phyloP scores from a whole-genome alignment of 2,113 vertebrate species.

The Paramisgurnus dabryanus region DNA sequence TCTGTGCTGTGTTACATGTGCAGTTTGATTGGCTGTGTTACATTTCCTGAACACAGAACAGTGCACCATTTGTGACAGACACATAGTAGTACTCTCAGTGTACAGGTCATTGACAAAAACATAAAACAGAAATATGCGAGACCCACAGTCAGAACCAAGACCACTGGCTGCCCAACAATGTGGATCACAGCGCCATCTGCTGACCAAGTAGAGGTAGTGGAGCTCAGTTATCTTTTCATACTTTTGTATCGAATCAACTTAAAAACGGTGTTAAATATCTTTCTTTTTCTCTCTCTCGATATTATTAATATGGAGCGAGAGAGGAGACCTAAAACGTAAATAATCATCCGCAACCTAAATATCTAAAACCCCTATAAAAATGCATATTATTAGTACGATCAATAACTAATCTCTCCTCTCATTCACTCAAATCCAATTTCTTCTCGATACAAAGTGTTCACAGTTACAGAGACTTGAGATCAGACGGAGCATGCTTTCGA shows the following conservation, averaged over 20 bases:
- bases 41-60: slow-evolving; percentile 56
- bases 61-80: slow-evolving; percentile 58
- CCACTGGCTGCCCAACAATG: slow-evolving; percentile 37
- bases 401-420: slow-evolving; percentile 30
- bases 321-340: not conserved
- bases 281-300: too few relatives aligned
- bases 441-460: slow-evolving; percentile 25
- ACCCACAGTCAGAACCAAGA: slow-evolving; percentile 42
- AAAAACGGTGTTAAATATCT: not conserved
- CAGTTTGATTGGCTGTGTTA: slow-evolving; percentile 55
- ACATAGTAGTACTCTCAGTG: slow-evolving; percentile 47
- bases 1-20: slow-evolving; percentile 17
- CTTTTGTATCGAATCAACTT: not conserved
- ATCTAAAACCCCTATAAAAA: slow-evolving; percentile 22
- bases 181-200: slow-evolving; percentile 61
- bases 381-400: not conserved
- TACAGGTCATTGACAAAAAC: slow-evolving; percentile 51
- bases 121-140: slow-evolving; percentile 50
- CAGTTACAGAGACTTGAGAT: slow-evolving; percentile 38
- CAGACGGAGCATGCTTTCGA: slow-evolving; percentile 29
- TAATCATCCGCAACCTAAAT: not conserved
- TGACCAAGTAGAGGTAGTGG: slow-evolving; percentile 59
- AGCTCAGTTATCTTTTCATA: slow-evolving; percentile 50
- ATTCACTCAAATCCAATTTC: not conserved
- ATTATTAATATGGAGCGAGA: not conserved